These are phyloP conservation scores for Polydrusus cervinus DNA, from an alignment of 2,888 invertebrate genomes.

Conservation along the genomic window DNA sequence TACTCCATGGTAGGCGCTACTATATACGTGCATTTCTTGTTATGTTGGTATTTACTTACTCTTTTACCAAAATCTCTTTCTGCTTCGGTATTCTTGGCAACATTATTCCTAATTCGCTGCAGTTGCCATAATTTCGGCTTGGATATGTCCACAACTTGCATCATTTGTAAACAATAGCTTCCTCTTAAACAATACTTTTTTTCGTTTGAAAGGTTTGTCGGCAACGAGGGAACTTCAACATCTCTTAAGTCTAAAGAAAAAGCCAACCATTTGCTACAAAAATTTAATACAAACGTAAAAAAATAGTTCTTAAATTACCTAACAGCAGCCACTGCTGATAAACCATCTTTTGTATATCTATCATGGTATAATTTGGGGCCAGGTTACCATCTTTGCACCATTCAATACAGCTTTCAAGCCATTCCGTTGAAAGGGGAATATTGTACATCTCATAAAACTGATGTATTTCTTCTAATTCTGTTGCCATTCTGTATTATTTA, in stretches of 20 bases:
- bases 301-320: constrained; percentile 31
- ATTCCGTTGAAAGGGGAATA: constrained; percentile 59
- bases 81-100: constrained; percentile 75
- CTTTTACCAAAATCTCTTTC: constrained; percentile 74
- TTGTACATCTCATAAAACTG: constrained; percentile 55
- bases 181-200: constrained; percentile 71
- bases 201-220: constrained; percentile 72
- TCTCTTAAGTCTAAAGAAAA: constrained; percentile 74
- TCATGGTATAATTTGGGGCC: constrained; percentile 67
- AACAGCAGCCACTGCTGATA: constrained; percentile 80
- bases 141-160: constrained; percentile 77
- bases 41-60: constrained; percentile 61
- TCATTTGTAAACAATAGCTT: constrained; percentile 78
- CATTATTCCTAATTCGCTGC: constrained; percentile 71
- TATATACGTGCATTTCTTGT: no score
- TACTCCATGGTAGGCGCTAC: no score
- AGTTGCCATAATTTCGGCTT: constrained; percentile 70
- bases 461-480: constrained; percentile 56
- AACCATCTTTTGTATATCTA: constrained; percentile 75
- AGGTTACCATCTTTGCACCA: constrained; percentile 73
- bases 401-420: constrained; percentile 73
- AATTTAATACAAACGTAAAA: background rate
- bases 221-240: constrained; percentile 77
- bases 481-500: constrained; percentile 30
- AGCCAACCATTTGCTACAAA: background rate